Base-by-base conservation (phyloP, 2,888 invertebrate genomes). In the Drosophila cyrtoloma region DNA sequence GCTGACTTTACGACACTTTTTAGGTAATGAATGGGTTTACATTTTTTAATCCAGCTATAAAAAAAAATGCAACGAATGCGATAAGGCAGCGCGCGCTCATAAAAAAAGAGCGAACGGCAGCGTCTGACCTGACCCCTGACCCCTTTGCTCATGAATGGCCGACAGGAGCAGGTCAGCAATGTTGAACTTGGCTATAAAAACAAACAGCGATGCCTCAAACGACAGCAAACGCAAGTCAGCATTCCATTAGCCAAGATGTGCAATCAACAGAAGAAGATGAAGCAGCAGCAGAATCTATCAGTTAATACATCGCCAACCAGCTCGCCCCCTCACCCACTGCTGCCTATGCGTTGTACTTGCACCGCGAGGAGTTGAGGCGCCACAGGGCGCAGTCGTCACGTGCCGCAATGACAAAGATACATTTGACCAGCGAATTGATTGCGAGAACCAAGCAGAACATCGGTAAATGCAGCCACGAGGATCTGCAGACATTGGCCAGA, bases 1-100 rank as follows among this genome's bases (percentile, higher is more conserved):
- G 37, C 59, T 28, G 39, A 68, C 64, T 78, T 86, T 76, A 86
- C 79, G 67, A 81, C 84, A 69, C 82, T 90, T 86, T 90, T 89
- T 87, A 85, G 86, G 86, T 87, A 91, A 91, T 87, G 91, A 90
- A 87, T 87, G 86, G 86, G 78, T 80, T 84, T 79, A 84, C 60
- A 66, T 52, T 66, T 84, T 80, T 80, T 87, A 90, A 89, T 90
- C 89, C 90, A 79, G 79, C 35, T 71, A 68, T 82, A 89, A 84
- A 89, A 84, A 84, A 89, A 89, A 84, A 47, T 52, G 61, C 61
- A 66, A 44, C 57, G 67, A 55, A 58, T 58, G 55, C 32, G 19
- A 58, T 19, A 37, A 26, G n/a, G 19, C 28, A 28, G 10, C 14
- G 39, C n/a, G 39, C 52, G 47, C 33, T 55, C 76, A 66, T 72